Evolutionary conservation across 1,140 invertebrate genomes (phyloP), one percentile per base, ranked within the genome.

Genomic region (Mycetomoellerius zeteki): DNA sequence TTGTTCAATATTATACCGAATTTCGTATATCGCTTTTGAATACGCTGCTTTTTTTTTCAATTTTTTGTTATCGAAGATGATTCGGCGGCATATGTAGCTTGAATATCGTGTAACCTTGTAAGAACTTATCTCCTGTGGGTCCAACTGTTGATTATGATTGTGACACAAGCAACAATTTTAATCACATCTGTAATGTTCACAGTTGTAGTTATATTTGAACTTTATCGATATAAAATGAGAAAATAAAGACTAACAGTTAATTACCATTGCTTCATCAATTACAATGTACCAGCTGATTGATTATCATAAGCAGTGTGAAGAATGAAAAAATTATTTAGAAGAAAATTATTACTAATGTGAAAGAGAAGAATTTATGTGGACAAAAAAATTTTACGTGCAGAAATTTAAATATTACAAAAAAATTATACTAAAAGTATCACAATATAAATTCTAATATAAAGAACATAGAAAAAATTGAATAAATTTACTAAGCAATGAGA

Each of bases 71-170:
- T 58, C 65, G 0, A 21, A 27, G 7, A 82, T 47, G 50, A 54
- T 82, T 72, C 1, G 16, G 14, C 12, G 54, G 24, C 37, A 82
- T 2, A 27, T 58, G 54, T 47, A 21, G 78, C 2, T 16, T 43
- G 21, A 56, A 1, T 47, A 58, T 58, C 52, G 10, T 21, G 52
- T 82, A 73, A 82, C 54, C 65, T 56, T 82, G 67, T 30, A 72
- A 82, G 24, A 47, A 73, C 30, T 82, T 82, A 82, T 82, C 80
- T 82, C 24, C 58, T 60, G 50, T 2, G 54, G 12, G 33, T 82
- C 58, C 19, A 33, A 47, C 80, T 82, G 52, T 6, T 67, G 65
- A 69, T 82, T 82, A 56, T 10, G 21, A 8, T 82, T 30, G 33
- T 60, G 37, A 33, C 52, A 82, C 21, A 47, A 19, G n/a, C 77